Percentiles rank a stretch among this genome's conserved stretches.
Conservation (phyloP, 1,140 invertebrate genomes). For the Ceratitis capitata region DNA sequence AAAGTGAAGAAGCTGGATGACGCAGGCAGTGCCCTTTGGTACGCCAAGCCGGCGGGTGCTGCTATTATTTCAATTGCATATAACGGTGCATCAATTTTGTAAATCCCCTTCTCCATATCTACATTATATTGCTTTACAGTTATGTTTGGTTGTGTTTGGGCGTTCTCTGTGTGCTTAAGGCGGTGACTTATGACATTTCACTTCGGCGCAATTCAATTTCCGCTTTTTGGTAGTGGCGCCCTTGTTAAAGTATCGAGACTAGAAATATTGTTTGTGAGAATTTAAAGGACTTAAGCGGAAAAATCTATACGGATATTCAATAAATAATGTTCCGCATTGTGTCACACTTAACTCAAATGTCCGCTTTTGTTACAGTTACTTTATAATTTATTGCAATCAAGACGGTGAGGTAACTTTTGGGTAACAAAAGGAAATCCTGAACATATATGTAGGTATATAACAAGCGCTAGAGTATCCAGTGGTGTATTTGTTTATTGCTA, state of each 20-base stretch:
- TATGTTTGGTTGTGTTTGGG: neutral
- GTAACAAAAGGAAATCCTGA: too few relatives aligned
- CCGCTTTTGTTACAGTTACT: slow-evolving; percentile 7
- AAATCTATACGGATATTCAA: neutral
- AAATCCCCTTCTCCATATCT: neutral
- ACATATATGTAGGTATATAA: too few relatives aligned
- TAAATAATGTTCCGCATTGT: neutral
- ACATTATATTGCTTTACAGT: neutral
- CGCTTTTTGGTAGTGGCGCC: neutral
- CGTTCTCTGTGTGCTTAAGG: neutral
- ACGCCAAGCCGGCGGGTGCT: neutral
- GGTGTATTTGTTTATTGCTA: too few relatives aligned
- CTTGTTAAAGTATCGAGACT: neutral
- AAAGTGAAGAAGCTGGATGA: neutral
- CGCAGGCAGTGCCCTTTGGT: neutral
- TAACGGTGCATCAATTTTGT: neutral
- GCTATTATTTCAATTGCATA: neutral
- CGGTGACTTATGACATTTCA: slow-evolving; percentile 11
- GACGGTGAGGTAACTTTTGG: neutral
- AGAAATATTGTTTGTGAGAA: neutral
- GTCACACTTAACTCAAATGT: too few relatives aligned
- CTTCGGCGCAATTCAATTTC: neutral
- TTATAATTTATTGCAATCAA: neutral
- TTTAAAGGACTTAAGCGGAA: neutral
- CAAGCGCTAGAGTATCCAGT: too few relatives aligned